phyloP scores from a whole-genome alignment of 2,797 vertebrate species.

The Chaunax sp. region DNA sequence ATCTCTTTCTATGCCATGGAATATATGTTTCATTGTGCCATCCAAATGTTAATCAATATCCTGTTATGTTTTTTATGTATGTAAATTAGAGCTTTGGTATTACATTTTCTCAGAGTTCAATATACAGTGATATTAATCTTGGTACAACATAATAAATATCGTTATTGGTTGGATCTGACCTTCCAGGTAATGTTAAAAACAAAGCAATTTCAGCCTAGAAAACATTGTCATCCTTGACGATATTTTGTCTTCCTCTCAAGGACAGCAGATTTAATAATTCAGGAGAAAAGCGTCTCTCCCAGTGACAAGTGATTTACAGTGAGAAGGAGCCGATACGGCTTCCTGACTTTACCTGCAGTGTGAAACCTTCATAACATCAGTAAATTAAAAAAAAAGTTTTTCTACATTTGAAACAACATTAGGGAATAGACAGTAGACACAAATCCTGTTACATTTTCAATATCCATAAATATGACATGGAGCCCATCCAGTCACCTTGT shows the following conservation, averaged over 20 bases:
- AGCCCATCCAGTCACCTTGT: slow-evolving; percentile 50
- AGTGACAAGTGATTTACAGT: slow-evolving; percentile 58
- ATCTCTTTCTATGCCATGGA: slow-evolving; percentile 4
- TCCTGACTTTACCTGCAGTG: slow-evolving; percentile 41
- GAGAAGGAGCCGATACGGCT: slow-evolving; percentile 36
- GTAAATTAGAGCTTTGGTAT: slow-evolving; percentile 9
- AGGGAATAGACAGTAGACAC: slow-evolving; percentile 35
- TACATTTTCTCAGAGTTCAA: slow-evolving; percentile 25
- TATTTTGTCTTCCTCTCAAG: slow-evolving; percentile 66
- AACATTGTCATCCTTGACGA: slow-evolving; percentile 58
- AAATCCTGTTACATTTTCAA: slow-evolving; percentile 20
- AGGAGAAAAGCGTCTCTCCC: slow-evolving; percentile 48
- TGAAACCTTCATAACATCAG: slow-evolving; percentile 30
- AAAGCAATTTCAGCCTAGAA: slow-evolving; percentile 33
- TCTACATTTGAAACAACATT: slow-evolving; percentile 20
- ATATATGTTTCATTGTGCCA: slow-evolving; percentile 9
- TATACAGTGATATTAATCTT: slow-evolving; percentile 26
- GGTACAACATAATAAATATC: slow-evolving; percentile 9
- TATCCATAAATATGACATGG: slow-evolving; percentile 57
- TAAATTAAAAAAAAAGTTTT: slow-evolving; percentile 25
- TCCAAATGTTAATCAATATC: slow-evolving; percentile 24
- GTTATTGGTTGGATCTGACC: slow-evolving; percentile 26
- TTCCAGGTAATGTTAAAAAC: slow-evolving; percentile 32
- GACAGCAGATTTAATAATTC: slow-evolving; percentile 73
- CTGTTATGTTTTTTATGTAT: slow-evolving; percentile 6